Base-by-base conservation (phyloP, 2,888 invertebrate genomes). In the Plemyria rubiginata region DNA sequence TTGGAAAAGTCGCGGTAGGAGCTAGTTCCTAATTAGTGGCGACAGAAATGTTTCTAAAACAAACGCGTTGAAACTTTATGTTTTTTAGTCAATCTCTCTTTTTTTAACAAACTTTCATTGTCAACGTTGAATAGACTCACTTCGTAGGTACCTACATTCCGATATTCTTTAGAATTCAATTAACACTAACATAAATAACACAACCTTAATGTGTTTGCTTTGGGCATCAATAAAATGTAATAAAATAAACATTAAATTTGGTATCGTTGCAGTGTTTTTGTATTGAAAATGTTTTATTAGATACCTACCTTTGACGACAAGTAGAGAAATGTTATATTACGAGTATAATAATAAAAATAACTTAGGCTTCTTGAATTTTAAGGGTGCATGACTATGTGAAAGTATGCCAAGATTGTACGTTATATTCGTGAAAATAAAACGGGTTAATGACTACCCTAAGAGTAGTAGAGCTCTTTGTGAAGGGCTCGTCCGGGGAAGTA, bases 161-260 rank as follows among this genome's bases (percentile, higher is more conserved):
- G 46, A 46, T 46, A 49, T 48, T 55, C 40, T 32, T 32, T 65
- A 70, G 57, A 60, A 54, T 65, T 71, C 72, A 71, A 74, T 74
- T 74, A 72, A 68, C 74, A 74, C 70, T 54, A 54, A 63, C 60
- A 70, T 70, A 72, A 72, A 71, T 62, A 49, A 65, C 66, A 66
- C 65, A 55, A 43, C 62, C 51, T 67, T 61, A 65, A 70, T 66
- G 65, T 68, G 62, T 73, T 66, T 67, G 62, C 67, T 65, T 70
- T 70, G 50, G 67, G 62, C 49, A 59, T 43, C 70, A 65, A 71
- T 71, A 71, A 70, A 70, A 49, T 51, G 61, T 38, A 68, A 69
- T 68, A 69, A 70, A 68, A 69, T 68, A 69, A 70, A 68, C 51
- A 54, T 68, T 50, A 51, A 65, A 52, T n/a, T 66, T 45, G 38